Evolutionary conservation across 2,797 vertebrate genomes (phyloP).

Genomic region (Sciurus carolinensis): DNA sequence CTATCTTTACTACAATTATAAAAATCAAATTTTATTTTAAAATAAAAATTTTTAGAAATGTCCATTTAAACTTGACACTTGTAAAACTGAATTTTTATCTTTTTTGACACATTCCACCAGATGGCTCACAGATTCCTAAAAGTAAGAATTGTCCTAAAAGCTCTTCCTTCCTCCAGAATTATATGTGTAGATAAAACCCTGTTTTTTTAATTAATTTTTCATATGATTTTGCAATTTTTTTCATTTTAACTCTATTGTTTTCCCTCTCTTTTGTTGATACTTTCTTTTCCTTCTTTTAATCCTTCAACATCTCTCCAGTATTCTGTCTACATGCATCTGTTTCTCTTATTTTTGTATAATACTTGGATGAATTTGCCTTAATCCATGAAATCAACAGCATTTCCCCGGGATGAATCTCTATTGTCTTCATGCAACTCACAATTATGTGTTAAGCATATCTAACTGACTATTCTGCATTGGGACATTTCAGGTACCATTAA

Average conservation of each 20-base stretch:
- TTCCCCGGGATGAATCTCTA: neutral
- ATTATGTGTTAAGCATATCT: neutral
- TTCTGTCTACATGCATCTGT: neutral
- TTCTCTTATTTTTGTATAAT: neutral
- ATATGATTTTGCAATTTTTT: neutral
- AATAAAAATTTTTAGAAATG: neutral
- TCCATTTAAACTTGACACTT: neutral
- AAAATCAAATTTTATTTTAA: neutral
- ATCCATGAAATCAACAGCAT: neutral
- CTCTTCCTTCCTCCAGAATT: neutral
- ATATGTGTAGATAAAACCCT: neutral
- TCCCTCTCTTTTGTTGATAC: neutral
- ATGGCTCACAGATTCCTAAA: neutral
- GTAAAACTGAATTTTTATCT: neutral
- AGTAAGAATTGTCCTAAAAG: neutral
- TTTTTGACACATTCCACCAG: neutral
- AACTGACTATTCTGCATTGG: neutral
- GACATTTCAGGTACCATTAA: neutral
- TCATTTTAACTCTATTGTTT: neutral
- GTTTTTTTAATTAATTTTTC: neutral
- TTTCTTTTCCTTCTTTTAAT: neutral
- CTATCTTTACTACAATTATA: neutral
- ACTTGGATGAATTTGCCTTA: neutral
- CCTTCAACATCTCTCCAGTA: neutral
- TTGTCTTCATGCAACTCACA: neutral